A percentile compares a stretch with the other conserved stretches of the same genome.
Conservation (phyloP, 2,797 vertebrate species). For the Malacoraja senta region DNA sequence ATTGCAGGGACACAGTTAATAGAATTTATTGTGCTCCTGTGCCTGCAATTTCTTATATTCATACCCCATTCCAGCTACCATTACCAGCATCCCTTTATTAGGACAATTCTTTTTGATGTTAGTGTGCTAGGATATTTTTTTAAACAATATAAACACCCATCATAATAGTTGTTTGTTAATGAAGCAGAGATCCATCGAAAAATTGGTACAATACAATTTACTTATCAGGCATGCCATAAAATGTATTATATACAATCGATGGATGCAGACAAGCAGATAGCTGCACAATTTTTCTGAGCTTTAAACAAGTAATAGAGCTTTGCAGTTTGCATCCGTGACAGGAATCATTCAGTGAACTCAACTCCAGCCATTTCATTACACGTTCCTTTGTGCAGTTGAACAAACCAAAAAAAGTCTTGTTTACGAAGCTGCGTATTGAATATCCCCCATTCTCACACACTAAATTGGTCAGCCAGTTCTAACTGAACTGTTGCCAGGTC, state of each 20-base stretch:
- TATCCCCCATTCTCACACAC: neutral
- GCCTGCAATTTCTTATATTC: neutral
- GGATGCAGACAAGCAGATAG: neutral
- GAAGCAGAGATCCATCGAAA: neutral
- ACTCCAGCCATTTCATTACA: neutral
- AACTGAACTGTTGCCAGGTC: neutral
- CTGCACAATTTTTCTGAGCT: slow-evolving; percentile 7
- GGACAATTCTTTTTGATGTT: neutral
- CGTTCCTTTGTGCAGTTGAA: slow-evolving; percentile 18
- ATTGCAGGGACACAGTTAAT: neutral
- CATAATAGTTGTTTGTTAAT: neutral
- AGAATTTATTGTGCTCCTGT: neutral
- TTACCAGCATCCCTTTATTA: neutral
- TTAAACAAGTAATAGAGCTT: slow-evolving; percentile 21
- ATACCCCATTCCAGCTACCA: neutral
- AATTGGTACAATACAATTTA: slow-evolving; percentile 15
- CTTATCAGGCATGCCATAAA: neutral
- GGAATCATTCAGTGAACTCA: slow-evolving; percentile 7
- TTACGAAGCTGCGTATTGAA: neutral
- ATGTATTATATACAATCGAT: neutral
- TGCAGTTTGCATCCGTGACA: neutral
- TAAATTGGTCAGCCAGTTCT: neutral
- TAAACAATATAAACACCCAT: neutral
- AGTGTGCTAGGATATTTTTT: neutral
- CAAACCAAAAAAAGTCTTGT: neutral